These are phyloP conservation scores for Rhynchonycteris naso DNA, from an alignment of 2,797 vertebrate genomes.

Conservation along the genomic window DNA sequence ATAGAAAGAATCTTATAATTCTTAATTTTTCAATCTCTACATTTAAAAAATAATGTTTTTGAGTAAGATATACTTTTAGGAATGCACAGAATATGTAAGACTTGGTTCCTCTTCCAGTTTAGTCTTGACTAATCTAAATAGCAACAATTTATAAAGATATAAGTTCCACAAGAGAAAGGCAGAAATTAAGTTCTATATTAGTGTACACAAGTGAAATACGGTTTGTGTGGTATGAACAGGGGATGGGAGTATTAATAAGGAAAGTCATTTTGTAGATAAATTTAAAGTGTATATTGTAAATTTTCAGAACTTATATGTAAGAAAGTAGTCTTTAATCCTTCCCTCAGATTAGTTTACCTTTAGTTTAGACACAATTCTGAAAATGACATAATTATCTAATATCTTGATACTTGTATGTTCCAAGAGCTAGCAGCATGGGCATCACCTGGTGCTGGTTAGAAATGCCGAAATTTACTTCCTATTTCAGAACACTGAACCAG, in stretches of 20 bases:
- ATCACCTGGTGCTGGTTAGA: background rate
- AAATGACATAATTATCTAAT: background rate
- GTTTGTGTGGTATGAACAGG: background rate
- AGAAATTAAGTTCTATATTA: background rate
- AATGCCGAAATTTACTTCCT: background rate
- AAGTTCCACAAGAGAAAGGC: background rate
- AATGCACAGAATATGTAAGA: background rate
- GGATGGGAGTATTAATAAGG: background rate
- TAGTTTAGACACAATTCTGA: background rate
- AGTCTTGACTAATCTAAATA: background rate
- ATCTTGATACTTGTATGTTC: background rate
- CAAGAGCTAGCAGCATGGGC: background rate
- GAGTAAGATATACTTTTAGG: background rate
- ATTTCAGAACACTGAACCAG: background rate
- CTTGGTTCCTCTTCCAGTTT: background rate
- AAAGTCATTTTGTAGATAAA: background rate
- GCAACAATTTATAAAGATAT: background rate
- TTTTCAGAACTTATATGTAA: background rate
- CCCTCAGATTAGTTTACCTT: background rate
- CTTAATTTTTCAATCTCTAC: background rate
- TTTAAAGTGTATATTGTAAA: background rate
- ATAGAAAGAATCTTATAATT: background rate
- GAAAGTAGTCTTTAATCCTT: background rate
- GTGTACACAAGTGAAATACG: background rate
- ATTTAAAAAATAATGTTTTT: background rate